Evolutionary conservation across 2,888 invertebrate species (phyloP).

Genomic region (Ametastegia equiseti): DNA sequence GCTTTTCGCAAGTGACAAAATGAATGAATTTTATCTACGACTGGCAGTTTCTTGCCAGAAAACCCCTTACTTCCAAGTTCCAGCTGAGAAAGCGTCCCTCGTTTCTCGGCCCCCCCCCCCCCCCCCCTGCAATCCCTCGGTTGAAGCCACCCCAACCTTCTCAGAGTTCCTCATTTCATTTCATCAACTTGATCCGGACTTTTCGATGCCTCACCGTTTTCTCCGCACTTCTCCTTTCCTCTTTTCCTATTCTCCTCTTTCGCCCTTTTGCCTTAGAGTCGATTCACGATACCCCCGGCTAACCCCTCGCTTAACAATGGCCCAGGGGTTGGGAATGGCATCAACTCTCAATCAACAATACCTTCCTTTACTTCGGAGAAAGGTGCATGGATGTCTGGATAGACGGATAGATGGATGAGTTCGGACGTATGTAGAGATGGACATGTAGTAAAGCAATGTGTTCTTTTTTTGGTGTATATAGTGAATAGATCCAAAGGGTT

Average conservation of each 20-base stretch:
- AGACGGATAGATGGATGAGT: slow-evolving; percentile 7
- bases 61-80: slow-evolving; percentile 22
- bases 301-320: slow-evolving; percentile 54
- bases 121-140: neutral
- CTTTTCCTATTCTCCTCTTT: slow-evolving; percentile 28
- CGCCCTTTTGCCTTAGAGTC: slow-evolving; percentile 47
- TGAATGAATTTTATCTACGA: slow-evolving; percentile 21
- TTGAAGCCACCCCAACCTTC: slow-evolving; percentile 11
- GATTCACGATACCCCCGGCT: slow-evolving; percentile 33
- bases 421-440: neutral
- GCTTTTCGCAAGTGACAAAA: slow-evolving; percentile 4
- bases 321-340: slow-evolving; percentile 57
- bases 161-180: slow-evolving; percentile 62
- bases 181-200: slow-evolving; percentile 62
- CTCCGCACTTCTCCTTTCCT: slow-evolving; percentile 45
- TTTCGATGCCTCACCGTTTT: slow-evolving; percentile 54
- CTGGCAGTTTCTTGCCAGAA: slow-evolving; percentile 13
- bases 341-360: slow-evolving; percentile 63
- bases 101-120: neutral
- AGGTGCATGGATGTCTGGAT: slow-evolving; percentile 16
- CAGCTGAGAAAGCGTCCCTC: slow-evolving; percentile 40
- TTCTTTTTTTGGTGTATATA: neutral
- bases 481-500: neutral
- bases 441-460: neutral
- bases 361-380: slow-evolving; percentile 48